Evolutionary conservation across 53 echinoderm and acorn worm genomes (phyloP), one percentile per base, ranked within the genome.

Genomic region (Mesocentrotus franciscanus): DNA sequence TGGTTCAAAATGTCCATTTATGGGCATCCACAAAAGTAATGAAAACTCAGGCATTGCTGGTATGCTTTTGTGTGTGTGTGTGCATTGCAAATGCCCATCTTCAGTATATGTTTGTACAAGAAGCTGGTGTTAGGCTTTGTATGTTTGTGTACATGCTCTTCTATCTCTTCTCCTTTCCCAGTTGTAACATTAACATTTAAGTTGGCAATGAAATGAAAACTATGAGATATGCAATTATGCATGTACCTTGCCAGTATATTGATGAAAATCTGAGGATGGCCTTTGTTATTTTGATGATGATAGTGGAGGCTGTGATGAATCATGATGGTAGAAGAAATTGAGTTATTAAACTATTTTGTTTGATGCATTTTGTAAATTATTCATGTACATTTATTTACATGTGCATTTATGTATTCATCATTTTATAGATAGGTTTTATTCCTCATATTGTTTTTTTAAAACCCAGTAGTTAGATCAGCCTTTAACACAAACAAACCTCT

Each of bases 1-100:
- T 76, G 33, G 29, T 76, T 10, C 76, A 32, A 33, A 64, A 33
- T 76, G 30, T 76, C 76, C 76, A 76, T 76, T 30, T 76, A 29
- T 76, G 76, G 76, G 76, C 76, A 76, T 76, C 76, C 76, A 32
- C 33, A 76, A 76, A 76, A 76, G 76, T 33, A 33, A 33, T 32
- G 10, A 26, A 75, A 66, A 75, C 32, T 13, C 30, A 27, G 76
- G 76, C 76, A 76, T 76, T 76, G 76, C 76, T 76, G 76, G 76
- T 76, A 76, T 76, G 76, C 76, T 76, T 76, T 76, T 76, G 76
- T 76, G 76, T 76, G 76, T 32, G 33, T 30, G 15, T 10, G 76
- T 30, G 75, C 75, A 75, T 1, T 75, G 75, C 24, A 68, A 68
- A 68, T 76, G 76, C 33, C 68, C 33, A 30, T 8, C 15, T 30